These are phyloP conservation scores for Platalea minor DNA, from an alignment of 2,797 vertebrate species.

Conservation along the genomic window DNA sequence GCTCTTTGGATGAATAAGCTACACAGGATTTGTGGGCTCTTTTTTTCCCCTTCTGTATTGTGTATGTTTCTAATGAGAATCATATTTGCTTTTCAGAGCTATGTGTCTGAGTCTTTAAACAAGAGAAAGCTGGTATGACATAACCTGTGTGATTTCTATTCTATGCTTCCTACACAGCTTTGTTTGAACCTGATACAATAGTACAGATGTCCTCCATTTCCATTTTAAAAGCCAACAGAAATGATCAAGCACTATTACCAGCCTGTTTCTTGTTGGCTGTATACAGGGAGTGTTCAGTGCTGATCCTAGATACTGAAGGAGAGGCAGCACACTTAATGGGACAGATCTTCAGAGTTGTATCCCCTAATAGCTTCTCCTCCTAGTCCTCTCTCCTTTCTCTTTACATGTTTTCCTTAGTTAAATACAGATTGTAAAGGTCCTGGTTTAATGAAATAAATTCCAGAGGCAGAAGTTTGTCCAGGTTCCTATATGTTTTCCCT, in stretches of 20 bases:
- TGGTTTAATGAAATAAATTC: background rate
- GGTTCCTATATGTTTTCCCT: background rate
- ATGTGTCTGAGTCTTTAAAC: slow-evolving; percentile 19
- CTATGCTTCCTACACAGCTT: background rate
- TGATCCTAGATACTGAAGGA: background rate
- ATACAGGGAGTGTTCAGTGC: background rate
- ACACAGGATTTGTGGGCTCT: background rate
- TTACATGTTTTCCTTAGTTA: background rate
- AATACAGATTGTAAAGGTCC: background rate
- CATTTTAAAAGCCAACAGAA: slow-evolving; percentile 35
- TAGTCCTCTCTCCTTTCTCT: background rate
- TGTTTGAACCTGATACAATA: background rate
- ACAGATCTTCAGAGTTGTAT: background rate
- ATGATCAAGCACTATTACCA: background rate
- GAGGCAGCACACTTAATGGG: background rate
- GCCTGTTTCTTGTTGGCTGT: background rate
- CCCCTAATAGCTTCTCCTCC: background rate
- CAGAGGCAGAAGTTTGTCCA: background rate
- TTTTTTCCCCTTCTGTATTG: background rate
- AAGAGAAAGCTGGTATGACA: slow-evolving; percentile 1
- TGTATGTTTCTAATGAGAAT: slow-evolving; percentile 41
- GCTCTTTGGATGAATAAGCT: background rate
- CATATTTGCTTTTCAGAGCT: slow-evolving; percentile 26
- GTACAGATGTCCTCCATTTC: background rate
- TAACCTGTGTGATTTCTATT: background rate